Evolutionary conservation across 2,888 invertebrate species (phyloP).

Genomic region (Rosalia funebris): DNA sequence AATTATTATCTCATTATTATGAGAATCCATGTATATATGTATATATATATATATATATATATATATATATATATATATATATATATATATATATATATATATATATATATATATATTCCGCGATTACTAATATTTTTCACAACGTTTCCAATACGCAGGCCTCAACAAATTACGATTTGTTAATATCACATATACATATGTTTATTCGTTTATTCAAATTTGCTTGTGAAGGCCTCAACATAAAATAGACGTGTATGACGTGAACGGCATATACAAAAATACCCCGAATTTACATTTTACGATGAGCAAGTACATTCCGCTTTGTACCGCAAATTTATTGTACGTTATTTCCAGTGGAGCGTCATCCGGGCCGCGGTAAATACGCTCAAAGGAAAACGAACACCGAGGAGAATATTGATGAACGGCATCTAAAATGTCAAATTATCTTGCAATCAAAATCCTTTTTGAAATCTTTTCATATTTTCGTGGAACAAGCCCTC

Average conservation of each 20-base stretch:
- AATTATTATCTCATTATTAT: no score
- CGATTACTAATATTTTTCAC: no score
- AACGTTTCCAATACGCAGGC: no score
- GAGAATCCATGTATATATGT: no score
- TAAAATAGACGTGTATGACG: constrained; percentile 1
- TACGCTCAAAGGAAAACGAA: constrained; percentile 44
- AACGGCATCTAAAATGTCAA: constrained; percentile 50
- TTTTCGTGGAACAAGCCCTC: constrained; percentile 52
- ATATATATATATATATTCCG: no score
- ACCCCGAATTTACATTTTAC: constrained; percentile 24
- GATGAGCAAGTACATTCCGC: constrained; percentile 16
- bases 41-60: no score
- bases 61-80: no score
- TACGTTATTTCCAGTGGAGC: constrained; percentile 27
- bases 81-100: no score
- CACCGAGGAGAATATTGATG: constrained; percentile 54
- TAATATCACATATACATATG: no score
- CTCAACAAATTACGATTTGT: no score
- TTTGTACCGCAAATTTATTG: constrained; percentile 21
- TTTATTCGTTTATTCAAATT: no score
- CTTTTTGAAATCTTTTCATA: constrained; percentile 52
- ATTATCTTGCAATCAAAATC: constrained; percentile 56
- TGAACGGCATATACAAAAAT: neutral
- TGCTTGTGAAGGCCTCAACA: no score
- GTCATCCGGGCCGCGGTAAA: constrained; percentile 30